These are phyloP conservation scores for Phoxinus phoxinus DNA, from an alignment of 2,113 vertebrate species.

Conservation along the genomic window DNA sequence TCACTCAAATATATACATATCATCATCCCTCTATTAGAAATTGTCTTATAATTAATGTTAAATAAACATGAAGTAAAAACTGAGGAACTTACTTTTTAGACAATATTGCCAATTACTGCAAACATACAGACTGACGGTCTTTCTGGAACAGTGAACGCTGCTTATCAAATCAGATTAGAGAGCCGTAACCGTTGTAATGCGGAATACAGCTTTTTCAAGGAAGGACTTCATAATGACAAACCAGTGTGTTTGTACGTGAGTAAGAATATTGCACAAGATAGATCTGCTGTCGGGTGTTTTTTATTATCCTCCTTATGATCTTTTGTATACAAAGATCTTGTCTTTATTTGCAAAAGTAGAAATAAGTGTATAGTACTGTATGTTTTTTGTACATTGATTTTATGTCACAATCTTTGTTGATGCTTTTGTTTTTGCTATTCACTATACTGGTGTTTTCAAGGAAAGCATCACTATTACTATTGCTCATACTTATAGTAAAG, in stretches of 20 bases:
- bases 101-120: background rate
- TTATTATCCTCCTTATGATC: background rate
- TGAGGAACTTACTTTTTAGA: background rate
- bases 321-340: background rate
- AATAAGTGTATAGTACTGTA: background rate
- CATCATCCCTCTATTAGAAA: background rate
- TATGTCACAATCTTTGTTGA: background rate
- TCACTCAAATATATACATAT: background rate
- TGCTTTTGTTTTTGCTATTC: background rate
- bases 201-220: background rate
- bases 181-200: background rate
- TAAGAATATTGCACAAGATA: background rate
- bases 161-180: background rate
- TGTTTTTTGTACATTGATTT: conserved; percentile 1
- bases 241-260: too few species aligned
- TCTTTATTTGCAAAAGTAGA: background rate
- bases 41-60: background rate
- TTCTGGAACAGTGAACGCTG: background rate
- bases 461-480: background rate
- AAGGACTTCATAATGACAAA: too few species aligned
- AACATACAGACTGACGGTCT: background rate
- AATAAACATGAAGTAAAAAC: background rate
- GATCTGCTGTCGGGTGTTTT: background rate
- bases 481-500: background rate
- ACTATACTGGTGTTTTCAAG: background rate